These are phyloP conservation scores for Notothenia rossii DNA, from an alignment of 2,113 vertebrate species.

Conservation along the genomic window DNA sequence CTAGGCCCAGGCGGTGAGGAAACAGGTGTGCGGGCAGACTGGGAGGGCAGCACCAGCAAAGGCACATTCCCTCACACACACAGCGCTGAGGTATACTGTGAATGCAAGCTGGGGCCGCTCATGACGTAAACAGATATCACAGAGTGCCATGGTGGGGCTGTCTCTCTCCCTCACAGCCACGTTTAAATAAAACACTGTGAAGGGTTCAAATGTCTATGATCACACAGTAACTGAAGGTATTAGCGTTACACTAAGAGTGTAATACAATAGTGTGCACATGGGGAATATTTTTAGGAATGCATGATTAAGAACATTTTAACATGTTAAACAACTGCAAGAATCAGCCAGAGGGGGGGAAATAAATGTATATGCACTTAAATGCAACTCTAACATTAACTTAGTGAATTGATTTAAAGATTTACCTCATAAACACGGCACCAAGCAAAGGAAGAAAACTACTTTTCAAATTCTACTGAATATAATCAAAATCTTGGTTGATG, in stretches of 20 bases:
- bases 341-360: conserved; percentile 12
- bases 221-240: conserved; percentile 4
- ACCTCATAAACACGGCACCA: conserved; percentile 10
- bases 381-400: conserved; percentile 19
- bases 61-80: conserved; percentile 58
- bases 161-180: conserved; percentile 5
- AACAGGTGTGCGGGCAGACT: conserved; percentile 78
- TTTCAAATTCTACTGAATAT: conserved; percentile 25
- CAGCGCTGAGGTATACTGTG: conserved; percentile 36
- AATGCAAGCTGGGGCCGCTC: conserved; percentile 19
- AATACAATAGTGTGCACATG: neutral
- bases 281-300: conserved; percentile 32
- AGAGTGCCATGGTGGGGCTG: conserved; percentile 8
- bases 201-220: conserved; percentile 25
- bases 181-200: conserved; percentile 44
- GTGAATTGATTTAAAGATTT: neutral
- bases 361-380: conserved; percentile 24
- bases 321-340: conserved; percentile 24
- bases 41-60: conserved; percentile 61
- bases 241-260: conserved; percentile 9
- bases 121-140: conserved; percentile 46
- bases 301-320: conserved; percentile 23
- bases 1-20: conserved; percentile 72
- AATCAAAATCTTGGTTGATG: conserved; percentile 17
- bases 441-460: conserved; percentile 1